Base-by-base conservation (phyloP, 2,797 vertebrate species). In the Labroides dimidiatus region DNA sequence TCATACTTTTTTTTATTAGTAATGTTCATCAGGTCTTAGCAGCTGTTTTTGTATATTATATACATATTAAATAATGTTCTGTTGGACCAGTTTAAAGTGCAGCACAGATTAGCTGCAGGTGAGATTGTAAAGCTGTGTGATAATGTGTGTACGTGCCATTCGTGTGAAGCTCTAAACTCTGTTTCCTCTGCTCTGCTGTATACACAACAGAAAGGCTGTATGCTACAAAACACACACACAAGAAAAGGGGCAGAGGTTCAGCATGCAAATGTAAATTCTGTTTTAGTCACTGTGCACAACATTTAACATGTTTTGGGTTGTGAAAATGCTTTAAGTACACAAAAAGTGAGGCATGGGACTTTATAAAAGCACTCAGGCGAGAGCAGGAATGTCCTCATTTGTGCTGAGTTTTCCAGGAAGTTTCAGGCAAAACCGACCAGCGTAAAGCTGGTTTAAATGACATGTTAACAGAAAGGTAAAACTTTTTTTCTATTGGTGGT, bases 181-280 rank as follows among this genome's bases (percentile, higher is more conserved):
- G 39, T 64, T 17, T 0, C 17, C 57, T 44, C 6, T 17, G 20
- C 23, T 84, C 11, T n/a, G 20, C 20, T 85, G 87, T 89, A 62
- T 91, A 87, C 85, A 88, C 49, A 89, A 86, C 86, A 88, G 45
- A 70, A 56, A 64, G 39, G 39, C 21, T 81, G 83, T 79, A 37
- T 84, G 79, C 12, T 27, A 61, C 54, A 74, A 80, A 84, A 86
- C 77, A 86, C 57, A 52, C 2, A 9, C 19, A 13, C 19, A 51
- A 51, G 39, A 20, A 42, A 47, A 66, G 37, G 54, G 30, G 49
- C 11, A 69, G 58, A 48, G 30, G 12, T 23, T 59, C 27, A 39
- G 24, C 53, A 52, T 58, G 42, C 15, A 19, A 19, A 2, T 23
- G 43, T 14, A 41, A 52, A 21, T 23, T 68, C 15, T 55, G 27